Evolutionary conservation across 2,113 vertebrate species (phyloP).

Genomic region (Rhipidura dahli): DNA sequence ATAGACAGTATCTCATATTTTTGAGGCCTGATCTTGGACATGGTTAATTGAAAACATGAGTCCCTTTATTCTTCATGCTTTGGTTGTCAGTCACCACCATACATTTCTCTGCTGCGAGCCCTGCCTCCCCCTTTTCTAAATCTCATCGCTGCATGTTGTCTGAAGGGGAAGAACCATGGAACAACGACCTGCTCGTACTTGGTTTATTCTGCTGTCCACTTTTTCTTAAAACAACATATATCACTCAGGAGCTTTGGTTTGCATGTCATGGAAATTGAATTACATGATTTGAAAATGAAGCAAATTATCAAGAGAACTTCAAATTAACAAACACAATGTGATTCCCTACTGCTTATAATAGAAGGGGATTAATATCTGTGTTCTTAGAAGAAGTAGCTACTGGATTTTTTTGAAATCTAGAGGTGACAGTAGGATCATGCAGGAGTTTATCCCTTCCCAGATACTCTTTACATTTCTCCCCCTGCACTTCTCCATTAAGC

Average conservation of each 20-base stretch:
- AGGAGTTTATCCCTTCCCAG: neutral
- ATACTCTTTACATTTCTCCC: neutral
- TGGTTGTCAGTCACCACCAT: neutral
- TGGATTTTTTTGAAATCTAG: neutral
- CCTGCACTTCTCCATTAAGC: neutral
- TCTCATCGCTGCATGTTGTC: neutral
- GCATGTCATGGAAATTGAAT: neutral
- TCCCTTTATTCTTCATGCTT: neutral
- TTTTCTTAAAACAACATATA: conserved; percentile 24
- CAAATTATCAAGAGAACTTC: neutral
- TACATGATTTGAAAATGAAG: neutral
- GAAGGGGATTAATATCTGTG: neutral
- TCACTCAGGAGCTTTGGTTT: neutral
- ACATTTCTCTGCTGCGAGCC: neutral
- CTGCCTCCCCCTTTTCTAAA: neutral
- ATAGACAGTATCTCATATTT: neutral
- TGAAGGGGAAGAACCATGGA: neutral
- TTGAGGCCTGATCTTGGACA: neutral
- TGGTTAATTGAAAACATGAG: neutral
- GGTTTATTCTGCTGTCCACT: conserved; percentile 17
- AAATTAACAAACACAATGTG: neutral
- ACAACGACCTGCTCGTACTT: neutral
- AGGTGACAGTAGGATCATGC: neutral
- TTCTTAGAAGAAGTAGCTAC: neutral
- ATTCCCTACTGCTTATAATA: neutral